Conservation (phyloP, 2,888 invertebrate species). For the Marronus borbonicus region DNA sequence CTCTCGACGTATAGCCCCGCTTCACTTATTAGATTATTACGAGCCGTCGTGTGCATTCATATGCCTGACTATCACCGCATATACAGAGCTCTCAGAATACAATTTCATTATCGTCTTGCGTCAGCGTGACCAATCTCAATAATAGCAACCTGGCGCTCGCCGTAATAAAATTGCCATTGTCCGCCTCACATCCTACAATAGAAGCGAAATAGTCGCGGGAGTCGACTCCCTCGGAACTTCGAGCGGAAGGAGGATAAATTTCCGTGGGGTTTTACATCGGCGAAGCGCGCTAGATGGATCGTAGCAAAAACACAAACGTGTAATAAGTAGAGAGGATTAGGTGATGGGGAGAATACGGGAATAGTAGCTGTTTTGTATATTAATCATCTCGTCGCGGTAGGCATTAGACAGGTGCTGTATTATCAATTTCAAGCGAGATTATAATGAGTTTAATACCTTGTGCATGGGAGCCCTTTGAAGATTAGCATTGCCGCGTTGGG, state of each 20-base stretch:
- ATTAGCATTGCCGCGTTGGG: not conserved
- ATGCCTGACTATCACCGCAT: too few relatives aligned
- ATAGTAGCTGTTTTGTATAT: not conserved
- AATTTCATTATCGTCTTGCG: constrained; percentile 16
- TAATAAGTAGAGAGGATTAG: not conserved
- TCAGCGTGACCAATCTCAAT: constrained; percentile 18
- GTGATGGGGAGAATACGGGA: not conserved
- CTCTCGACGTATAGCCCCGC: too few relatives aligned
- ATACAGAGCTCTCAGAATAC: not conserved
- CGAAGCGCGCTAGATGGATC: not conserved
- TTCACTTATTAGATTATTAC: too few relatives aligned
- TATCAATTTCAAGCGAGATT: constrained; percentile 2
- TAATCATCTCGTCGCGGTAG: not conserved
- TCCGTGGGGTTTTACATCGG: not conserved
- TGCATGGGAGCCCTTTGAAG: not conserved
- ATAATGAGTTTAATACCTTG: not conserved
- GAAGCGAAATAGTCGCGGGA: too few relatives aligned
- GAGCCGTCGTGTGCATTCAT: too few relatives aligned
- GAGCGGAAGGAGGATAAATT: too few relatives aligned
- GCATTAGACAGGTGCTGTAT: not conserved
- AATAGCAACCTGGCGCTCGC: not conserved
- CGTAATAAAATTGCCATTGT: not conserved
- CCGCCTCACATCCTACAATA: not conserved
- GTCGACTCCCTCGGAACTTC: too few relatives aligned
- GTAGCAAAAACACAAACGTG: not conserved